Evolutionary conservation across 2,797 vertebrate species (phyloP), one percentile per base, ranked within the genome.

Genomic region (Takifugu rubripes): DNA sequence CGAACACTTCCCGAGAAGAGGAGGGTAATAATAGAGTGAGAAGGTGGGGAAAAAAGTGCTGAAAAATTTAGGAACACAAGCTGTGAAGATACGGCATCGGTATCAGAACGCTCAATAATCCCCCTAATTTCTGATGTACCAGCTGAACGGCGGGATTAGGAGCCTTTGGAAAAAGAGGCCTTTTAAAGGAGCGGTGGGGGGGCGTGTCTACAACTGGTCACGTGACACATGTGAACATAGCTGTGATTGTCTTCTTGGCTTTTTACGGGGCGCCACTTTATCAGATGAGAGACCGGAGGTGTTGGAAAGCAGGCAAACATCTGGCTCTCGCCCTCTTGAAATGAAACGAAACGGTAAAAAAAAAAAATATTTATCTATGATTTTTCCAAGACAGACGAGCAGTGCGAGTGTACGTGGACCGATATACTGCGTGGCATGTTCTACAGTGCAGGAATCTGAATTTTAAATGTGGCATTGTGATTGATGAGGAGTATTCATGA

Each of bases 401-500:
- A 12, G 9, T 12, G 36, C 12, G 36, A 14, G 36, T n/a, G 7
- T n/a, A 16, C 6, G 16, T 44, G 43, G 9, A 44, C 43, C 12
- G 36, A 40, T 12, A 40, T 40, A 40, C 17, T 21, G 17, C 43
- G 46, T 68, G 49, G 15, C 60, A 64, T 61, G 56, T 65, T 77
- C 63, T 59, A 15, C 17, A 12, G 58, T 42, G 56, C 26, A 44
- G 49, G 48, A 68, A 83, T 77, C 64, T 62, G 60, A 82, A 84
- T 83, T 84, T 78, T 62, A 77, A 77, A 82, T 76, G 61, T 57
- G 56, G 47, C 71, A 58, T 70, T 71, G 72, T 87, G 84, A 84
- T 83, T 82, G 84, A 85, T 82, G 79, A 84, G 68, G 51, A 27
- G 74, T 69, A 78, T 78, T 82, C 70, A 75, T 77, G 78, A 83